Base-by-base conservation (phyloP, 2,113 vertebrate species). In the Nycticebus coucang region DNA sequence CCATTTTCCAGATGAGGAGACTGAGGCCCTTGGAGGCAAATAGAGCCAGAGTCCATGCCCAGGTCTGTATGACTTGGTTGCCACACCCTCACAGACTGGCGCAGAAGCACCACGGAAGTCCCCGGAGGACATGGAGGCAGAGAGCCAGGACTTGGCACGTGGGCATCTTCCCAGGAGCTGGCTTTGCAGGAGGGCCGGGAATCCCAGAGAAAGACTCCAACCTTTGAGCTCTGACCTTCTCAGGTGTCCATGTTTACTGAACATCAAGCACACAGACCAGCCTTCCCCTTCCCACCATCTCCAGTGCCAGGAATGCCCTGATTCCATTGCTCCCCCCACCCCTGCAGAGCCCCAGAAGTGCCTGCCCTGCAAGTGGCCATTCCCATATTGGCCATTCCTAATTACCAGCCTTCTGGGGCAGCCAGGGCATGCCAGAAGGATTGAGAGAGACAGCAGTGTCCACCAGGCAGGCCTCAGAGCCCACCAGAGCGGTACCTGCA, bases 401-500 rank as follows among this genome's bases (percentile, higher is more conserved):
- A 99, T 99, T 99, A 99, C 98, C 98, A 99, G 99, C 99, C 98
- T 98, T 97, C 98, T 75, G 41, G 98, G 99, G 99, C 98, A 98
- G 98, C 98, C 98, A 98, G 98, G 98, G 98, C 99, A 98, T 98
- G 98, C 98, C 98, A 99, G 99, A 99, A 99, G 98, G 99, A 99
- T 99, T 99, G 99, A 98, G 98, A 98, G 98, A 99, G 99, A 99
- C 98, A 98, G 98, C 92, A 98, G 22, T 90, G 96, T 97, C 97
- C 87, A 98, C 98, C 98, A 97, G 99, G 98, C 98, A 96, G 98
- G 98, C 98, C 98, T 98, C 98, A 99, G 99, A 99, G 99, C 98
- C 99, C 99, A 99, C n/a, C n/a, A n/a, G n/a, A n/a, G n/a, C 99
- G 99, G 99, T 99, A 99, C 98, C 98, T 98, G 97, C 96, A 99